Conservation (phyloP, 2,888 invertebrate genomes). For the Luffia ferchaultella region DNA sequence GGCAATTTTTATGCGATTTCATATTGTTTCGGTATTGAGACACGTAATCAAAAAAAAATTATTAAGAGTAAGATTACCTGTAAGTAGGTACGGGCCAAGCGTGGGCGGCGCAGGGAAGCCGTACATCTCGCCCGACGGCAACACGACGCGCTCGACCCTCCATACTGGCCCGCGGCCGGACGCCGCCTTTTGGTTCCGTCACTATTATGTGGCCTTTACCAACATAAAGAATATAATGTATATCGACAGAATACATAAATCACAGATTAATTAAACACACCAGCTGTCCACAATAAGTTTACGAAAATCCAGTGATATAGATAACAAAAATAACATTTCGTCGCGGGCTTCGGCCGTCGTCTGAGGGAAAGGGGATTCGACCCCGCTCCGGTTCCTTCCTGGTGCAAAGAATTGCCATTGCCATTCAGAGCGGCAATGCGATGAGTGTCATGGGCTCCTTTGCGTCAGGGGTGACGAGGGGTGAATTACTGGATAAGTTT, state of each 20-base stretch:
- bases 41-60: background rate
- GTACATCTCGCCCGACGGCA: constrained; percentile 76
- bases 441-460: too few relatives aligned
- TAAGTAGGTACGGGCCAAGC: constrained; percentile 83
- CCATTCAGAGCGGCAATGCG: too few relatives aligned
- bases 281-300: background rate
- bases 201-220: constrained; percentile 74
- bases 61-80: too few relatives aligned
- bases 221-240: constrained; percentile 15
- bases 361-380: too few relatives aligned
- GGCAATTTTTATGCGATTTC: background rate
- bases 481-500: too few relatives aligned
- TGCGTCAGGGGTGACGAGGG: too few relatives aligned
- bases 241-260: too few relatives aligned
- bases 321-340: too few relatives aligned
- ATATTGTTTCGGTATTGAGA: background rate
- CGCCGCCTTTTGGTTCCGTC: constrained; percentile 78
- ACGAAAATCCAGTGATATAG: background rate
- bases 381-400: too few relatives aligned
- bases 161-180: constrained; percentile 76
- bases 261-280: background rate
- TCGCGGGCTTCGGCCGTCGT: too few relatives aligned
- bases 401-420: too few relatives aligned
- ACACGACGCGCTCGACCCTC: constrained; percentile 76
- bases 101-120: constrained; percentile 81